Evolutionary conservation across 1,140 invertebrate species (phyloP).

Genomic region (Meloidogyne chitwoodi): DNA sequence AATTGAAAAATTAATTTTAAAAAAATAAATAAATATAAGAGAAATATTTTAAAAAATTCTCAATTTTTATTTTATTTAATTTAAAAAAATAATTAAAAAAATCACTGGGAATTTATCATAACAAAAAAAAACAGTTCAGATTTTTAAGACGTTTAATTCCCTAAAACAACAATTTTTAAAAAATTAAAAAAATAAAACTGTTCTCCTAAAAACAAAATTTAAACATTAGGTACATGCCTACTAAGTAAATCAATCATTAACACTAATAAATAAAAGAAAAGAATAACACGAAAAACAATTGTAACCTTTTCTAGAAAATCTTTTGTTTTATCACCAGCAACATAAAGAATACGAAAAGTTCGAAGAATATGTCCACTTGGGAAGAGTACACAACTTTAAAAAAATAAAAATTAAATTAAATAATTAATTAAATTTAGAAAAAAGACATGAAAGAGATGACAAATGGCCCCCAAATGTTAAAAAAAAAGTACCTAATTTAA

Average conservation of each 20-base stretch:
- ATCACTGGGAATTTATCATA: too few relatives aligned
- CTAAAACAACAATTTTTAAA: too few relatives aligned
- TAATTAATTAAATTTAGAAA: background rate
- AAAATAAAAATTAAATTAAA: background rate
- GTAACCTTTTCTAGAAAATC: background rate
- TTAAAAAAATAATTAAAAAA: too few relatives aligned
- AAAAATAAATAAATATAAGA: too few relatives aligned
- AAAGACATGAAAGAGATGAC: too few relatives aligned
- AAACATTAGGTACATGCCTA: background rate
- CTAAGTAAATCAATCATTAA: background rate
- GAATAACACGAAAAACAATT: background rate
- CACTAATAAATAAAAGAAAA: background rate
- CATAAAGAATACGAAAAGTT: background rate
- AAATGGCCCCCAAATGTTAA: too few relatives aligned
- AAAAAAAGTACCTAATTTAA: too few relatives aligned
- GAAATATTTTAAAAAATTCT: too few relatives aligned
- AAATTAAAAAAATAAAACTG: too few relatives aligned
- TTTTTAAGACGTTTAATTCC: too few relatives aligned
- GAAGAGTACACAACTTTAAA: background rate
- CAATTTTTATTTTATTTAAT: too few relatives aligned
- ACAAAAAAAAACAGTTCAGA: background rate
- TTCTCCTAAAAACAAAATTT: background rate
- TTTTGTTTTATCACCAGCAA: background rate
- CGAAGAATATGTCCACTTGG: slow-evolving; percentile 20
- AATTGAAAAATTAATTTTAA: too few relatives aligned